phyloP scores from a whole-genome alignment of 2,888 invertebrate genomes.

The Oscheius sp. region DNA sequence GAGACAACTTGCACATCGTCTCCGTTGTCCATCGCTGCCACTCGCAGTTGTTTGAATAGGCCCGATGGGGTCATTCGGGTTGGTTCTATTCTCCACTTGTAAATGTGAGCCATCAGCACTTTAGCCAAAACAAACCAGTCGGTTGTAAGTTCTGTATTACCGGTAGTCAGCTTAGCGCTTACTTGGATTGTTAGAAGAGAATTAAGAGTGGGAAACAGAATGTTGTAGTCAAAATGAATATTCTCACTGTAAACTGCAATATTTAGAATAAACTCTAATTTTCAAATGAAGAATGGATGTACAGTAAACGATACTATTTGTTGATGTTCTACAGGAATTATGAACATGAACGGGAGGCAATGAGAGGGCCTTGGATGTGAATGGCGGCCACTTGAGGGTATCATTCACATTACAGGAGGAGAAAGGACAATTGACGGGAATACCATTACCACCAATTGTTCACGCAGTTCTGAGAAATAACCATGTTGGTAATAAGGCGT shows the following conservation, averaged over 20 bases:
- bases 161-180: not conserved
- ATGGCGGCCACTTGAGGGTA: slow-evolving; percentile 34
- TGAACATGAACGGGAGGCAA: slow-evolving; percentile 9
- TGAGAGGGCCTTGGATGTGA: slow-evolving; percentile 30
- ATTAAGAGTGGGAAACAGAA: not conserved
- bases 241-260: too few species aligned
- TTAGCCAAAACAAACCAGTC: slow-evolving; percentile 11
- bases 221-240: too few species aligned
- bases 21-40: slow-evolving; percentile 28
- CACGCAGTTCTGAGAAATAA: slow-evolving; percentile 19
- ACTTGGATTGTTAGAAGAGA: not conserved
- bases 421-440: slow-evolving; percentile 27
- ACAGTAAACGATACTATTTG: not conserved
- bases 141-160: not conserved
- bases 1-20: slow-evolving; percentile 20
- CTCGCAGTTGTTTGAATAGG: slow-evolving; percentile 32
- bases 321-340: slow-evolving; percentile 14
- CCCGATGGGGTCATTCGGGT: slow-evolving; percentile 36
- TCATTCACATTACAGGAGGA: slow-evolving; percentile 14
- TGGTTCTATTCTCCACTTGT: slow-evolving; percentile 36
- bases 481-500: slow-evolving; percentile 33
- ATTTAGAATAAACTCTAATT: too few species aligned
- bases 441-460: slow-evolving; percentile 22
- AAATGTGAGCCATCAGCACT: slow-evolving; percentile 24
- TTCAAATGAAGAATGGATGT: too few species aligned